phyloP scores from a whole-genome alignment of 2,797 vertebrate species.

The Caiman crocodilus region DNA sequence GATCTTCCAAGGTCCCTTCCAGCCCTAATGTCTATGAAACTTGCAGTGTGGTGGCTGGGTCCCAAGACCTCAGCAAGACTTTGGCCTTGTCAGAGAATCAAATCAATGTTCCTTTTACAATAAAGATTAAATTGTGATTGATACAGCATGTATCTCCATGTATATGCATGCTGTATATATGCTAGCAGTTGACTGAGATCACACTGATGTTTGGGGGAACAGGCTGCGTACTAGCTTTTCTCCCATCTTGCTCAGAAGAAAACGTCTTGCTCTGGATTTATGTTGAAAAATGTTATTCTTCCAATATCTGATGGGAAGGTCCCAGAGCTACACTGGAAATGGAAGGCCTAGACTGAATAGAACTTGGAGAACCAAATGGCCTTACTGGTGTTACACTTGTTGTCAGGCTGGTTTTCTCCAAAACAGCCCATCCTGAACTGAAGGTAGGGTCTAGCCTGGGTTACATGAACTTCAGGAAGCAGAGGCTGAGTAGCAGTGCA shows the following conservation, averaged over 20 bases:
- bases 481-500: not conserved
- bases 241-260: conserved; percentile 35
- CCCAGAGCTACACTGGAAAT: not conserved
- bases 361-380: too few species aligned
- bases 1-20: too few species aligned
- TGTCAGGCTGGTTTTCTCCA: too few species aligned
- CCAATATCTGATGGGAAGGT: rapidly evolving
- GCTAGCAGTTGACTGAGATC: conserved; percentile 26
- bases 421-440: too few species aligned
- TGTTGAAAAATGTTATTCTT: not conserved
- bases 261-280: not conserved
- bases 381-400: too few species aligned
- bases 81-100: not conserved
- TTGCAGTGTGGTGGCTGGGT: not conserved
- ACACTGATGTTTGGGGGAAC: conserved; percentile 40
- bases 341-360: not conserved
- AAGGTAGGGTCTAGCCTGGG: not conserved
- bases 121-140: conserved; percentile 46
- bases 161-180: too few species aligned
- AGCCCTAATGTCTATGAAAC: too few species aligned
- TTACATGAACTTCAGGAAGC: not conserved
- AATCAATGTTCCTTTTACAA: not conserved
- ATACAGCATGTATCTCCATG: conserved; percentile 46
- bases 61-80: conserved; percentile 6
- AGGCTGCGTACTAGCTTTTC: conserved; percentile 29